Evolutionary conservation across 2,113 vertebrate genomes (phyloP).

Genomic region (Corydoras sp.): DNA sequence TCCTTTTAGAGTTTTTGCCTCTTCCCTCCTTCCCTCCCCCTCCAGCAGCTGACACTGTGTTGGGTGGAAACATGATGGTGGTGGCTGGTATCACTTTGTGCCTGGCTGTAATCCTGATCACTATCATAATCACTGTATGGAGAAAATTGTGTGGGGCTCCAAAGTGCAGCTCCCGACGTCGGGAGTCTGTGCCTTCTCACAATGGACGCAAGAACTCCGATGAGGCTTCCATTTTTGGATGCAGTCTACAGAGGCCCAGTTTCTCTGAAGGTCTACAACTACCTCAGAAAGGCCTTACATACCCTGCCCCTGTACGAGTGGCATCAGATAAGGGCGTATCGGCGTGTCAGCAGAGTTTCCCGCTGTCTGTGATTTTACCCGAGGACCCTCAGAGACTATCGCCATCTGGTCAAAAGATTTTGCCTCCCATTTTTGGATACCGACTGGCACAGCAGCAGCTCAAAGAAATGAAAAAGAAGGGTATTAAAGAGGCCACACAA

Average conservation of each 20-base stretch:
- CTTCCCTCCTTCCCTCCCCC: conserved; percentile 19
- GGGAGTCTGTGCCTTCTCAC: conserved; percentile 71
- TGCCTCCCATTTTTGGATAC: conserved; percentile 91
- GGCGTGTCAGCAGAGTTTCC: conserved; percentile 62
- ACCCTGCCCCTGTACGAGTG: not conserved
- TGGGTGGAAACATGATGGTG: conserved; percentile 78
- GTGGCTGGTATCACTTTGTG: conserved; percentile 85
- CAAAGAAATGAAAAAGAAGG: conserved; percentile 96
- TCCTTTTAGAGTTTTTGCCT: too few species aligned
- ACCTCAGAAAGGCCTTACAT: conserved; percentile 32
- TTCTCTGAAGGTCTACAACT: conserved; percentile 70
- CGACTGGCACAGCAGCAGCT: conserved; percentile 91
- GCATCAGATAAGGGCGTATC: conserved; percentile 55
- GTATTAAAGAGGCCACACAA: conserved; percentile 84
- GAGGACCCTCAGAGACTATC: conserved; percentile 73
- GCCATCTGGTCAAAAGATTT: conserved; percentile 78
- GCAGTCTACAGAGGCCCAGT: conserved; percentile 75
- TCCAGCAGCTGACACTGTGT: conserved; percentile 31
- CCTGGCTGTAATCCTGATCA: conserved; percentile 81
- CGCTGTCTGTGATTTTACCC: conserved; percentile 48
- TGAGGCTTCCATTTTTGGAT: conserved; percentile 82
- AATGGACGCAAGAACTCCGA: conserved; percentile 82
- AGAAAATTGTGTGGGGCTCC: conserved; percentile 76
- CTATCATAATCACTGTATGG: conserved; percentile 84
- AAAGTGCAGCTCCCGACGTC: conserved; percentile 69